Conservation (phyloP, 2,888 invertebrate species). For the Nemurella pictetii region DNA sequence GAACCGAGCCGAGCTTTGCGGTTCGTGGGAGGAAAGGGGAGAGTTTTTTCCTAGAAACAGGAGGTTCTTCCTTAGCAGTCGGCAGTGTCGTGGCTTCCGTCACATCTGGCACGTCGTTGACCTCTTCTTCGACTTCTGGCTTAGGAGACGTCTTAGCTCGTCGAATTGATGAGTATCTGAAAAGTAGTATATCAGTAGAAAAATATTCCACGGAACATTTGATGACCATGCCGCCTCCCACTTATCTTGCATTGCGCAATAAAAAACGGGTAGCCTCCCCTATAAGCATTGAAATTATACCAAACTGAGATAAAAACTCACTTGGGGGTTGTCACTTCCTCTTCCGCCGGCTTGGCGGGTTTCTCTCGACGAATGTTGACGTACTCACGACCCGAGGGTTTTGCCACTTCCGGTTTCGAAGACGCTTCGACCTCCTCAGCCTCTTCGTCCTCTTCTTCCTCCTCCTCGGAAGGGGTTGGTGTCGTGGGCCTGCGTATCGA, state of each 20-base stretch:
- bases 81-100: background rate
- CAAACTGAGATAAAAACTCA: constrained; percentile 48
- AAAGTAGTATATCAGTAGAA: too few species aligned
- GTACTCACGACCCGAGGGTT: constrained; percentile 57
- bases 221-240: too few species aligned
- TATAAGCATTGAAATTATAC: constrained; percentile 34
- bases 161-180: constrained; percentile 53
- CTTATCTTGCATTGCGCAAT: too few species aligned
- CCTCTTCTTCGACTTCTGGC: constrained; percentile 39
- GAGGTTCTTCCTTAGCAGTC: background rate
- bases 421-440: constrained; percentile 38
- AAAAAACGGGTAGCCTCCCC: background rate
- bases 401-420: constrained; percentile 29
- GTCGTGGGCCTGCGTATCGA: constrained; percentile 51
- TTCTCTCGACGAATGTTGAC: constrained; percentile 66
- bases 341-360: constrained; percentile 49
- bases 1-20: constrained; percentile 12
- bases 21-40: constrained; percentile 17
- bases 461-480: constrained; percentile 48
- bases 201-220: too few species aligned
- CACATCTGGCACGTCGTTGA: constrained; percentile 35
- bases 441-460: constrained; percentile 39
- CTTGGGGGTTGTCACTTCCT: constrained; percentile 55
- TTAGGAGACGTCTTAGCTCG: constrained; percentile 31
- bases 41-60: constrained; percentile 11